Conservation (phyloP, 2,888 invertebrate species). For the Tenodera sinensis region DNA sequence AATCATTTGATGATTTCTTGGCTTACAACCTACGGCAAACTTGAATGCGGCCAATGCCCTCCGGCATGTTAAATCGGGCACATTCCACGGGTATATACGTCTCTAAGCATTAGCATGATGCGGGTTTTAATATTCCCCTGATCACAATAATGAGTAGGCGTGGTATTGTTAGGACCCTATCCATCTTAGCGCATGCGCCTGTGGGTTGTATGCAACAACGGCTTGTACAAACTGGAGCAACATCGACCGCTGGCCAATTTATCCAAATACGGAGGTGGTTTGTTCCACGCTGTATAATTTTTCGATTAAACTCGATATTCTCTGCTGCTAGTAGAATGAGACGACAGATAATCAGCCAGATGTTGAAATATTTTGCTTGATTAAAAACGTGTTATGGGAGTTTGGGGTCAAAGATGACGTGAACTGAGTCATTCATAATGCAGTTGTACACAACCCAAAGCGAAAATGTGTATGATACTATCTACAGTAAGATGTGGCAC, state of each 20-base stretch:
- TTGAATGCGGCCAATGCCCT: not conserved
- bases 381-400: not conserved
- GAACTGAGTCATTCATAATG: not conserved
- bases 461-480: no score
- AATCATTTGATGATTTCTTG: no score
- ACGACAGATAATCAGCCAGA: not conserved
- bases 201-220: not conserved
- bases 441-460: no score
- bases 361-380: not conserved
- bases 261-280: not conserved
- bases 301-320: not conserved
- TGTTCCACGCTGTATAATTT: not conserved
- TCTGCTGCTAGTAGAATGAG: not conserved
- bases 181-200: not conserved
- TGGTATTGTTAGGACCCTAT: not conserved
- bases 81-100: not conserved
- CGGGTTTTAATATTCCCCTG: not conserved
- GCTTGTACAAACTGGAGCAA: not conserved
- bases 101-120: not conserved
- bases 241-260: not conserved
- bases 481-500: no score
- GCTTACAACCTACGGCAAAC: no score
- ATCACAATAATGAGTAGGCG: not conserved
- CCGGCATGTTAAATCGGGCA: not conserved
- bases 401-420: not conserved